These are phyloP conservation scores for Linnaemya tessellans DNA, from an alignment of 2,888 invertebrate genomes.

Conservation along the genomic window DNA sequence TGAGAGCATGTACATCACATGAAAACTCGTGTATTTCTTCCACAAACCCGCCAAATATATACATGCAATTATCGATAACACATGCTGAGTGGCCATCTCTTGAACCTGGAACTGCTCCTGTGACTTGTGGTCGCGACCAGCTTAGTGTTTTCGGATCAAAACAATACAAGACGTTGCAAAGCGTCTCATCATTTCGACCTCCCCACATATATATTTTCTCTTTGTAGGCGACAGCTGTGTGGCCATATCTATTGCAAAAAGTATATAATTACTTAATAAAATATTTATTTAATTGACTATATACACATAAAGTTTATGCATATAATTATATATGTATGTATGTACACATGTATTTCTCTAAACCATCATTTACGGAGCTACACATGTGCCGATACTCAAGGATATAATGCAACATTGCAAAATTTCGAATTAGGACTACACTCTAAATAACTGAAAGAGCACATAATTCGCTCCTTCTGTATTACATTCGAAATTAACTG, in stretches of 20 bases:
- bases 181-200: conserved; percentile 91
- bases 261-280: background rate
- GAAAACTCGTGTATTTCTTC: conserved; percentile 92
- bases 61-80: conserved; percentile 91
- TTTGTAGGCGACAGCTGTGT: conserved; percentile 92
- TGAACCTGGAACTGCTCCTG: conserved; percentile 90
- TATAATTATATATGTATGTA: background rate
- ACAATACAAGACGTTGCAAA: conserved; percentile 91
- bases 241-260: conserved; percentile 87
- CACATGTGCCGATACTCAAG: no score
- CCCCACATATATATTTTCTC: conserved; percentile 93
- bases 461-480: no score
- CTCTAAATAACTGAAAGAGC: no score
- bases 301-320: no score
- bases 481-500: no score
- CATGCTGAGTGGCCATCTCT: conserved; percentile 97
- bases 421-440: no score
- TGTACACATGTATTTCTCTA: background rate
- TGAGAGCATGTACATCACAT: conserved; percentile 89
- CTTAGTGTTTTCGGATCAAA: conserved; percentile 89
- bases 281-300: background rate
- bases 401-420: no score
- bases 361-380: no score
- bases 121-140: conserved; percentile 87
- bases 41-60: conserved; percentile 95